Base-by-base conservation (phyloP, 2,797 vertebrate species). In the Prunella strophiata region DNA sequence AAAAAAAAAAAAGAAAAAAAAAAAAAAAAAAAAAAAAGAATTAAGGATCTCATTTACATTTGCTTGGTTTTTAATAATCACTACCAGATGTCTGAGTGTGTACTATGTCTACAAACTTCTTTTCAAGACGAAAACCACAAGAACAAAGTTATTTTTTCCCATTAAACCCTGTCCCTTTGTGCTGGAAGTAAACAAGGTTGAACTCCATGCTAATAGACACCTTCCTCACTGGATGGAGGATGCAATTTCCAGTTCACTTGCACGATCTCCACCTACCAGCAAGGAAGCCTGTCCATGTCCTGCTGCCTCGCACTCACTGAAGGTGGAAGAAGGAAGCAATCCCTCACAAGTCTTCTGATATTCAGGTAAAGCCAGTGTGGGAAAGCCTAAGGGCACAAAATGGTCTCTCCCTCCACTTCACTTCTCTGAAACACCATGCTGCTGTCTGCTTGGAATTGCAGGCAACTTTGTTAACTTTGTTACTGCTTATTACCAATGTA, bases 231-330 rank as follows among this genome's bases (percentile, higher is more conserved):
- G 54, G 43, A 21, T 82, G 21, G 13, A 45, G 27, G 29, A 43
- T 20, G 25, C 5, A 7, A 72, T 50, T 81, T 45, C 48, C 85
- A 88, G 62, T 19, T 91, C 70, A 42, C 40, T 63, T 59, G 11
- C 70, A 61, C 0, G 0, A 45, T 45, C 85, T 85, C 92, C 84
- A 85, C 36, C 86, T 91, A 45, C 65, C 54, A 88, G 68, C 47
- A 89, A 27, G 0, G 40, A 54, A 50, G n/a, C 43, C 61, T 58
- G 81, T 38, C 50, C 89, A 9, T 0, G 29, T 61, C n/a, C 47
- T 22, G 17, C 20, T 62, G 43, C 26, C 4, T n/a, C 0, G 34
- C 25, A 25, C 18, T 54, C 0, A 0, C 22, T 32, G 29, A 59
- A 65, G n/a, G n/a, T 73, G 22, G 80, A 71, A 76, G 10, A 52